A percentile compares a stretch with the other conserved stretches of the same genome.
These are phyloP conservation scores for Bugulina stolonifera DNA, from an alignment of 2,888 invertebrate species.

Conservation along the genomic window DNA sequence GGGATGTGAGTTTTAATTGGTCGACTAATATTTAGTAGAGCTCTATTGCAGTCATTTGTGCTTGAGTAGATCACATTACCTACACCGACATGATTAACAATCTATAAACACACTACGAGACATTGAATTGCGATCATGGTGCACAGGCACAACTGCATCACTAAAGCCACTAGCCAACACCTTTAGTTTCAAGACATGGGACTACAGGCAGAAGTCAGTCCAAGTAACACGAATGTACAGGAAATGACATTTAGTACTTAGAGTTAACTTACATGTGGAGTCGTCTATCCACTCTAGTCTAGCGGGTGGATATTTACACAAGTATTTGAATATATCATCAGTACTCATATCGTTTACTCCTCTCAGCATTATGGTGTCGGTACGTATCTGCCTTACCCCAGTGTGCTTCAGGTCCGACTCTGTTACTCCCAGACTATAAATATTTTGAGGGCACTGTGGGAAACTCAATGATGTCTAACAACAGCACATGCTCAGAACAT, in stretches of 20 bases:
- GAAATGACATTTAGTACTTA: too few species aligned
- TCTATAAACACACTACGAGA: too few species aligned
- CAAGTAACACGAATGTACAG: too few species aligned
- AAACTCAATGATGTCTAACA: too few species aligned
- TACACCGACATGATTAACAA: not conserved
- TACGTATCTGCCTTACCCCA: not conserved
- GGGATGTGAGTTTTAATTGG: not conserved
- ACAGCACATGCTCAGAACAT: too few species aligned
- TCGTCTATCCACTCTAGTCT: conserved; percentile 20
- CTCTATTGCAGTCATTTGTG: not conserved
- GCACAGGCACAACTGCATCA: too few species aligned
- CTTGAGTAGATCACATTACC: not conserved
- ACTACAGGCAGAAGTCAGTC: too few species aligned
- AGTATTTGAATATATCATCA: not conserved
- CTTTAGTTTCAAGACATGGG: too few species aligned
- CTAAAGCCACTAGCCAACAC: too few species aligned
- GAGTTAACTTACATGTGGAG: not conserved
- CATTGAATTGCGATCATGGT: too few species aligned
- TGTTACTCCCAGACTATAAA: not conserved
- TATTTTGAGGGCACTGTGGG: too few species aligned
- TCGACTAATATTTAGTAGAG: not conserved
- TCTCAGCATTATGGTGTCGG: not conserved
- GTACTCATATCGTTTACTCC: conserved; percentile 14
- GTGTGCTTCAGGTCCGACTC: not conserved
- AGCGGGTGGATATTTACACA: not conserved